phyloP scores from a whole-genome alignment of 92 coral and sea anemone genomes.

The Porites cylindrica region DNA sequence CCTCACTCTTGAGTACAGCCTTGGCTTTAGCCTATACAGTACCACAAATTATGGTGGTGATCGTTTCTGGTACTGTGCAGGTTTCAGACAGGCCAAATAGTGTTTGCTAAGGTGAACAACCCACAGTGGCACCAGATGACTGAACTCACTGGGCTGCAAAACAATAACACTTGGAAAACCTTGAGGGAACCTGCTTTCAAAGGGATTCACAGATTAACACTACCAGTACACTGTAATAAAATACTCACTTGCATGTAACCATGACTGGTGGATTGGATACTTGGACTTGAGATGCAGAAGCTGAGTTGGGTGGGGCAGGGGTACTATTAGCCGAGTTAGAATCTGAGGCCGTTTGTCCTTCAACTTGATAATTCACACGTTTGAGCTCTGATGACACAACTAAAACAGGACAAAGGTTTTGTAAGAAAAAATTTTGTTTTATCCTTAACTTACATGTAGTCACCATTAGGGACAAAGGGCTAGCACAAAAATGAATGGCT shows the following conservation, averaged over 20 bases:
- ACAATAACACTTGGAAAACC: too few species aligned
- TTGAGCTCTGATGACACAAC: conserved; percentile 92
- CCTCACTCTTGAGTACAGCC: too few species aligned
- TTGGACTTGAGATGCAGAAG: conserved; percentile 64
- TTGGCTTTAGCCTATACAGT: too few species aligned
- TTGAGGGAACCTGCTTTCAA: too few species aligned
- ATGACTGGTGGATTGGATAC: conserved; percentile 78
- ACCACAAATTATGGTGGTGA: too few species aligned
- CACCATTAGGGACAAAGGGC: not conserved
- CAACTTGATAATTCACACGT: conserved; percentile 73
- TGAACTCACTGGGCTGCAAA: too few species aligned
- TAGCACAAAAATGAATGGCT: too few species aligned
- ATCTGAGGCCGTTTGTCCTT: conserved; percentile 57
- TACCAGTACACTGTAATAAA: not conserved
- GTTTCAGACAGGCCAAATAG: too few species aligned
- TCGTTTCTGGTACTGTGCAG: too few species aligned
- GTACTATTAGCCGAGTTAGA: conserved; percentile 77
- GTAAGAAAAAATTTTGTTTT: not conserved
- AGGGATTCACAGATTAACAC: too few species aligned
- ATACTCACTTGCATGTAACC: conserved; percentile 76
- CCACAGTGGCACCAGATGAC: too few species aligned
- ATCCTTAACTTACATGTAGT: not conserved
- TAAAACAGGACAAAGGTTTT: not conserved
- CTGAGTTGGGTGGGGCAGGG: conserved; percentile 69
- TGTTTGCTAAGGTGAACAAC: too few species aligned